These are phyloP conservation scores for Pollenia labialis DNA, from an alignment of 2,888 invertebrate genomes.

Conservation along the genomic window DNA sequence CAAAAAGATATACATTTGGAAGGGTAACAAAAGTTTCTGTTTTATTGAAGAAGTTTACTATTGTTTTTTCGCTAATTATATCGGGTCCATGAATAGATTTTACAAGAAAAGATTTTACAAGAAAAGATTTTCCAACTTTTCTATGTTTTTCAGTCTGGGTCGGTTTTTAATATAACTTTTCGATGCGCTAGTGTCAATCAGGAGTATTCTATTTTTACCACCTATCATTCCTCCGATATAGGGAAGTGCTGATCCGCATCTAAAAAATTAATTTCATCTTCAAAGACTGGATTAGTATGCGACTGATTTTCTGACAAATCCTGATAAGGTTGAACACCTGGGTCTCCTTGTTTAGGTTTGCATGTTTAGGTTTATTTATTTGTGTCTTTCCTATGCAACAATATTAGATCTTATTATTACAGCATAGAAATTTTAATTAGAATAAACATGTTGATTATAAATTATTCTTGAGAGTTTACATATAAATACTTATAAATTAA, in stretches of 20 bases:
- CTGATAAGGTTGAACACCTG: not conserved
- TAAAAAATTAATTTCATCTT: constrained; percentile 47
- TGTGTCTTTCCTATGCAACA: too few species aligned
- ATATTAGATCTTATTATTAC: too few species aligned
- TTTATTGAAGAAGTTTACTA: not conserved
- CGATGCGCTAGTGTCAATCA: not conserved
- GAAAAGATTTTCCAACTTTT: not conserved
- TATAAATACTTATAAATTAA: too few species aligned
- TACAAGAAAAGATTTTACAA: constrained; percentile 7
- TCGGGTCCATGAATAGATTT: constrained; percentile 21
- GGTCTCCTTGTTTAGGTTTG: too few species aligned
- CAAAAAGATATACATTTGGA: not conserved
- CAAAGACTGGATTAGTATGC: not conserved
- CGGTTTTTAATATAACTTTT: constrained; percentile 13
- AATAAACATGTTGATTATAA: too few species aligned
- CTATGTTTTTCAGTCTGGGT: not conserved
- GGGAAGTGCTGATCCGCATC: constrained; percentile 30
- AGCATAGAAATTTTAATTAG: too few species aligned
- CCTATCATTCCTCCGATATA: constrained; percentile 24
- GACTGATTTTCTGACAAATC: not conserved
- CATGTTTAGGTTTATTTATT: too few species aligned
- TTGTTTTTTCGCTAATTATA: not conserved
- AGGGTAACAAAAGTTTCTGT: not conserved
- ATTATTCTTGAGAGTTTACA: too few species aligned
- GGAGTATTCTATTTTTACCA: too few species aligned